These are phyloP conservation scores for Eulemur macaco DNA, from an alignment of 2,113 vertebrate genomes.

Conservation along the genomic window DNA sequence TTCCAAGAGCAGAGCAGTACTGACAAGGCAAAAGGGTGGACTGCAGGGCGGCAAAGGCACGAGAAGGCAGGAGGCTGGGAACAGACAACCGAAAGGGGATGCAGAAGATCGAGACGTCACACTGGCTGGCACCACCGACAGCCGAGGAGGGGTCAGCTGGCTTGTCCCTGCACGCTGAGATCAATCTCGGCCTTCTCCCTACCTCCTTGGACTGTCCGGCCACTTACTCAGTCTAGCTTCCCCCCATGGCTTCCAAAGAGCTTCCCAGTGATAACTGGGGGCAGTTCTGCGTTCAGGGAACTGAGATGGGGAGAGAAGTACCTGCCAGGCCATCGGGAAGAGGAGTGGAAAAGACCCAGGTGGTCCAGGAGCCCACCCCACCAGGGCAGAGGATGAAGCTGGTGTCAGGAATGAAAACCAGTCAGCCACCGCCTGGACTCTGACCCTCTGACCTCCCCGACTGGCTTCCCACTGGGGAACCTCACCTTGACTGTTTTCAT, in stretches of 20 bases:
- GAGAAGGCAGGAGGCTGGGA: background rate
- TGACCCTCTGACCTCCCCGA: background rate
- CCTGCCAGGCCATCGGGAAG: background rate
- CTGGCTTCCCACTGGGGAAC: background rate
- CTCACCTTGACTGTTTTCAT: background rate
- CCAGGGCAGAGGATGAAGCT: background rate
- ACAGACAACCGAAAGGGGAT: background rate
- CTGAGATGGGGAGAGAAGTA: background rate
- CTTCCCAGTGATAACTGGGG: fast-evolving
- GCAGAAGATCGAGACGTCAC: background rate
- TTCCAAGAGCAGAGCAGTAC: background rate
- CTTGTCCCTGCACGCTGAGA: background rate
- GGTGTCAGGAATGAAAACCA: background rate
- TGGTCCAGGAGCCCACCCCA: background rate
- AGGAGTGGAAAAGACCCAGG: background rate
- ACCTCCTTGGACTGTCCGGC: background rate
- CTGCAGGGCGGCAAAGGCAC: background rate
- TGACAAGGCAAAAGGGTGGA: background rate
- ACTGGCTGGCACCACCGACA: background rate
- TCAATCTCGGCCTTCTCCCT: background rate
- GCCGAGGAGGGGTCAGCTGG: background rate
- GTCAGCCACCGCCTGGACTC: background rate
- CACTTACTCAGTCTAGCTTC: too few species aligned
- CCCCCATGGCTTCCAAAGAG: background rate
- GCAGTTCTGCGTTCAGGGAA: background rate